Percentiles rank a stretch among this genome's conserved stretches.
Evolutionary conservation across 2,797 vertebrate species (phyloP).

Genomic region (Hydrolagus colliei): DNA sequence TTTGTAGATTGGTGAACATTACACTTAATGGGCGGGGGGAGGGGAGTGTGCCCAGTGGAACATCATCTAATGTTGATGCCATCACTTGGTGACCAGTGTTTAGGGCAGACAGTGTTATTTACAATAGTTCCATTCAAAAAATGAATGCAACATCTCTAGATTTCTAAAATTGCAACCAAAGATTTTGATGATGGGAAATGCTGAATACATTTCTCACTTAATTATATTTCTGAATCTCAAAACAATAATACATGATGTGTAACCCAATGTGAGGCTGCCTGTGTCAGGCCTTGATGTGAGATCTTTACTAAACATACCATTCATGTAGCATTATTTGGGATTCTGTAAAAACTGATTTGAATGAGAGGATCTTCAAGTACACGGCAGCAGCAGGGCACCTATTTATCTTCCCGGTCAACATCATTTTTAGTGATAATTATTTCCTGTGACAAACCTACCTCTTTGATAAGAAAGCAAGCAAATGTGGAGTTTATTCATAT

Average conservation of each 20-base stretch:
- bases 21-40: background rate
- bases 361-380: background rate
- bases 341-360: background rate
- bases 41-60: background rate
- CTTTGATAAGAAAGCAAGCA: background rate
- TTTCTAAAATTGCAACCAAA: slow-evolving; percentile 26
- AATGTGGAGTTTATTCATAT: background rate
- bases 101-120: background rate
- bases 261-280: background rate
- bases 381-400: slow-evolving; percentile 22
- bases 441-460: background rate
- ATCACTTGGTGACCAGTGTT: background rate
- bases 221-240: slow-evolving; percentile 17
- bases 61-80: slow-evolving; percentile 1
- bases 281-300: background rate
- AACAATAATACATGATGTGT: slow-evolving; percentile 7
- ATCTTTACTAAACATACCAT: background rate
- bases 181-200: slow-evolving; percentile 12
- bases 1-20: background rate
- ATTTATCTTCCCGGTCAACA: slow-evolving; percentile 24
- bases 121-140: no score
- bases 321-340: background rate
- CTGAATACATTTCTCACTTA: slow-evolving; percentile 6
- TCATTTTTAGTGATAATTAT: no score
- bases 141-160: background rate